Evolutionary conservation across 2,113 vertebrate genomes (phyloP).

Genomic region (Tenrec ecaudatus): DNA sequence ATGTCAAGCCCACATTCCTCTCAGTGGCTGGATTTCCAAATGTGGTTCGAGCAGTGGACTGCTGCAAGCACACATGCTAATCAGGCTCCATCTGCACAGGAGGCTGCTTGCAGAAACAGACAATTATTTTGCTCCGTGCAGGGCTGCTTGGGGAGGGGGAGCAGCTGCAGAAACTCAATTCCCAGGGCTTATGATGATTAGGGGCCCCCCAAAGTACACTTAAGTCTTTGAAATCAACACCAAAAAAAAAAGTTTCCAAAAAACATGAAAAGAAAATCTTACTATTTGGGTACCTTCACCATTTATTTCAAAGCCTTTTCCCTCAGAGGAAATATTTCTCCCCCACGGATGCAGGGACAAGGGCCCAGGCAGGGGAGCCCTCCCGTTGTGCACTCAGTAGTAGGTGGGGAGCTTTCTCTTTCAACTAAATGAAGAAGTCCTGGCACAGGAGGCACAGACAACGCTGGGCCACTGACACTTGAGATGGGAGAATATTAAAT

Average conservation of each 20-base stretch:
- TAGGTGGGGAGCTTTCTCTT: constrained; percentile 80
- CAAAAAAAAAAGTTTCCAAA: constrained; percentile 79
- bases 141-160: constrained; percentile 80
- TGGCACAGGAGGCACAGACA: constrained; percentile 73
- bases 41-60: constrained; percentile 78
- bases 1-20: constrained; percentile 76
- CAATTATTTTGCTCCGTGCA: constrained; percentile 82
- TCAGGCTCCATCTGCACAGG: constrained; percentile 83
- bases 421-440: constrained; percentile 82
- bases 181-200: constrained; percentile 85
- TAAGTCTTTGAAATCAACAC: constrained; percentile 86
- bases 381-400: constrained; percentile 43
- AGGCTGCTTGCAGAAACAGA: constrained; percentile 86
- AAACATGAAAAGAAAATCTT: constrained; percentile 80
- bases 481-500: constrained; percentile 80
- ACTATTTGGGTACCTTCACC: constrained; percentile 71
- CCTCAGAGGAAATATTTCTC: constrained; percentile 76
- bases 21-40: constrained; percentile 80
- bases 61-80: constrained; percentile 76
- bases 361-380: constrained; percentile 51
- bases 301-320: constrained; percentile 80
- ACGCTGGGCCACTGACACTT: constrained; percentile 67
- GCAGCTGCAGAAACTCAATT: constrained; percentile 87
- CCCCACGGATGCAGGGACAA: constrained; percentile 72
- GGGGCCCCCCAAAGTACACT: constrained; percentile 80